Evolutionary conservation across 2,113 vertebrate species (phyloP), one percentile per base, ranked within the genome.

Genomic region (Spea bombifrons): DNA sequence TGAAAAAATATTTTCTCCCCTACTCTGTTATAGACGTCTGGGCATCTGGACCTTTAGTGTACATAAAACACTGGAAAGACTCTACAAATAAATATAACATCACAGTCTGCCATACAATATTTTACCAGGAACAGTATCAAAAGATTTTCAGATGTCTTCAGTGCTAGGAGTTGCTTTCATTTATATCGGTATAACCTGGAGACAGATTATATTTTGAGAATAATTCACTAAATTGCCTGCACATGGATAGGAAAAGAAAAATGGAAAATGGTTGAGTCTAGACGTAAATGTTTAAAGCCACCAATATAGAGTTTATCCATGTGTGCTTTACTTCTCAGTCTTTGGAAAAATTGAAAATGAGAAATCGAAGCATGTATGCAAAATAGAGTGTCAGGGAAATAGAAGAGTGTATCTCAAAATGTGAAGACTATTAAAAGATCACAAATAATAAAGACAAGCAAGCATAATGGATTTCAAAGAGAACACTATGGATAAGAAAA

Each of bases 1-100:
- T 79, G 71, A 73, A 73, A 80, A 59, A 64, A 80, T 66, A 4
- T 49, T 3, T 69, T 70, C 55, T 65, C 16, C 7, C 17, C 59
- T 72, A 4, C 8, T 15, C 43, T 53, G n/a, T 55, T 72, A 72
- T 65, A 72, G 30, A 1, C 59, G 66, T 64, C 48, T 52, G 45
- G 10, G 57, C 55, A 59, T 4, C 9, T 70, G 67, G 8, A 48
- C 50, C 47, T n/a, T 50, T 7, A 49, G 12, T 50, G 46, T 13
- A 70, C n/a, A 8, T 15, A 49, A 12, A 71, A 71, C 8, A 3
- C n/a, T 53, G 9, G 16, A 53, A 71, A 53, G 15, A 9, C 48
- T 55, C 9, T 50, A 8, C 17, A 71, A 71, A 71, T 71, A 53
- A 71, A 52, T 53, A 53, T 55, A 53, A 9, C 16, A 5, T 13